Conservation (phyloP, 2,888 invertebrate species). For the Corythucha ciliata region DNA sequence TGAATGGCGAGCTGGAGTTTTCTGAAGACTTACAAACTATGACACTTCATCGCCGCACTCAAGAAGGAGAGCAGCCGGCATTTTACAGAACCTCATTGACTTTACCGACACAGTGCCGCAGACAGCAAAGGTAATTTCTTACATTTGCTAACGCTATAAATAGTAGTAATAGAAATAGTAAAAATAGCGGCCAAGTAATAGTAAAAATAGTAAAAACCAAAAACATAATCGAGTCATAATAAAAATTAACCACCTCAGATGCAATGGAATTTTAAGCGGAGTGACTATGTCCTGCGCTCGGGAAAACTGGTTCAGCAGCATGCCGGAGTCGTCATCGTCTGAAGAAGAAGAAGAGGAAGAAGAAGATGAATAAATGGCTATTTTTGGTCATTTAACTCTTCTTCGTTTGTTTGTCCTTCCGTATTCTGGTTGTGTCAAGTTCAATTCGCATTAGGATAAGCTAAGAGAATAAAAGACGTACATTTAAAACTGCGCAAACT, state of each 20-base stretch:
- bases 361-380: too few species aligned
- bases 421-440: too few species aligned
- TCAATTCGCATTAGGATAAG: too few species aligned
- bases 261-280: constrained; percentile 25
- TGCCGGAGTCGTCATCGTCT: constrained; percentile 48
- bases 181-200: too few species aligned
- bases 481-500: too few species aligned
- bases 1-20: constrained; percentile 58
- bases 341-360: constrained; percentile 43
- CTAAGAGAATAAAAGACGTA: too few species aligned
- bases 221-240: too few species aligned
- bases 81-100: constrained; percentile 42
- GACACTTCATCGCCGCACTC: constrained; percentile 54
- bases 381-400: too few species aligned
- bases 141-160: constrained; percentile 10
- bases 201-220: too few species aligned
- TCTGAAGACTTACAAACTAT: constrained; percentile 53
- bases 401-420: too few species aligned
- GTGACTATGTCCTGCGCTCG: constrained; percentile 40
- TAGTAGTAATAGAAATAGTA: constrained; percentile 6
- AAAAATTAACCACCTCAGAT: too few species aligned
- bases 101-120: constrained; percentile 53
- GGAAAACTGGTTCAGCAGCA: constrained; percentile 48
- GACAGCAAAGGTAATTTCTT: constrained; percentile 43
- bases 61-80: constrained; percentile 27